These are phyloP conservation scores for Orchestes rusci DNA, from an alignment of 2,888 invertebrate species.

Conservation along the genomic window DNA sequence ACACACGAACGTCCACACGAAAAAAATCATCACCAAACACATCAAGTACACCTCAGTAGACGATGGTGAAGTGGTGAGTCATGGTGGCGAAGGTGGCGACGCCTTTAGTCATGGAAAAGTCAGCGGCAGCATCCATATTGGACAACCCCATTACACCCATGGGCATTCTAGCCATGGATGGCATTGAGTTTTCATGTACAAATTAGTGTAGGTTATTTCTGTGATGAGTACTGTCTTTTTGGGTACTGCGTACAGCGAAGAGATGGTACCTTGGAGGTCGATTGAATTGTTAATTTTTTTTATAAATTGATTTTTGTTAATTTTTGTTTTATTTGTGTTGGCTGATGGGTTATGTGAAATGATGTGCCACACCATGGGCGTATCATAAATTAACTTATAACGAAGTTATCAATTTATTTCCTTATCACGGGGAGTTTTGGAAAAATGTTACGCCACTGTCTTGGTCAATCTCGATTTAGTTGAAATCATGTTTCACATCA, in stretches of 20 bases:
- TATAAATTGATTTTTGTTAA: conserved; percentile 3
- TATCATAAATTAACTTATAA: no score
- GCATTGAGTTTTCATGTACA: no score
- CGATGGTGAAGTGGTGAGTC: conserved; percentile 41
- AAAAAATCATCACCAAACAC: conserved; percentile 70
- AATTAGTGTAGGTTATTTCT: background rate
- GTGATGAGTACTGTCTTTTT: conserved; percentile 1
- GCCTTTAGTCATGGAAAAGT: conserved; percentile 31
- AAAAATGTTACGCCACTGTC: no score
- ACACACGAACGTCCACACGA: conserved; percentile 69
- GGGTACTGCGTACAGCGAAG: background rate
- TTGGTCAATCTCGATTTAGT: no score
- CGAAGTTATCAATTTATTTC: no score
- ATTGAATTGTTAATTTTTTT: no score
- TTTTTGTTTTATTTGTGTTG: conserved; percentile 9
- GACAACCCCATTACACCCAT: conserved; percentile 31
- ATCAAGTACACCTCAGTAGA: conserved; percentile 55
- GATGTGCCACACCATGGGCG: no score
- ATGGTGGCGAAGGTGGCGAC: conserved; percentile 31
- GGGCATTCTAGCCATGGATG: conserved; percentile 20
- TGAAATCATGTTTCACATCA: no score
- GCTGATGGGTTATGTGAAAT: no score
- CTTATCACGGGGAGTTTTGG: no score
- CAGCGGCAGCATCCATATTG: conserved; percentile 31
- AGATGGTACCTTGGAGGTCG: no score